phyloP scores from a whole-genome alignment of 2,797 vertebrate species.

The Coranthus polyacanthus region DNA sequence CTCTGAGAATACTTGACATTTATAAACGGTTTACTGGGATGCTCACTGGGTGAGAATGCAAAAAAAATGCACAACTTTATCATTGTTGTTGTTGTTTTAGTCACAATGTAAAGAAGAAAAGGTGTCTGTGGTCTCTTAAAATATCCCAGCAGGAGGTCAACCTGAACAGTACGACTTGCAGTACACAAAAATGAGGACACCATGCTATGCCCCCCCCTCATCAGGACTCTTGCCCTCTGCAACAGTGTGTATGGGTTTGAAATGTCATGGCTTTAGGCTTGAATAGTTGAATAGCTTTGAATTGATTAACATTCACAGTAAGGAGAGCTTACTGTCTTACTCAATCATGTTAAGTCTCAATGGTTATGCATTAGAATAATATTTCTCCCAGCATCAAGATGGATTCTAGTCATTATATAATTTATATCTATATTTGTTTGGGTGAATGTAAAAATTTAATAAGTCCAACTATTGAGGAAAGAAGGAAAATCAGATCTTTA shows the following conservation, averaged over 20 bases:
- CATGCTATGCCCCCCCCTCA: slow-evolving; percentile 48
- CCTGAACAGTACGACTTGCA: slow-evolving; percentile 53
- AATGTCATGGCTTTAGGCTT: slow-evolving; percentile 84
- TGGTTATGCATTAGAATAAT: slow-evolving; percentile 79
- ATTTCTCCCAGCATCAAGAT: slow-evolving; percentile 65
- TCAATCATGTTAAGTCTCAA: slow-evolving; percentile 79
- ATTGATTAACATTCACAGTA: slow-evolving; percentile 86
- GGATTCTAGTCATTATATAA: slow-evolving; percentile 52
- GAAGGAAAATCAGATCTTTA: slow-evolving; percentile 19
- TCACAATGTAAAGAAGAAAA: slow-evolving; percentile 9
- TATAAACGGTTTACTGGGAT: slow-evolving; percentile 2
- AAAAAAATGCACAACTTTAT: slow-evolving; percentile 23
- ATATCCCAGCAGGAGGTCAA: slow-evolving; percentile 51
- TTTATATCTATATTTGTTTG: slow-evolving; percentile 55
- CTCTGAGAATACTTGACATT: slow-evolving; percentile 79
- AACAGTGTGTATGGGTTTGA: slow-evolving; percentile 80
- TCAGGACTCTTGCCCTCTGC: slow-evolving; percentile 67
- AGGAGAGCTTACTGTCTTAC: slow-evolving; percentile 79
- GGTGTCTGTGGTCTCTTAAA: slow-evolving; percentile 33
- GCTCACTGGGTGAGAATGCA: slow-evolving; percentile 7
- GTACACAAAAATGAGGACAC: slow-evolving; percentile 70
- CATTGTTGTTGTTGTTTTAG: slow-evolving; percentile 20
- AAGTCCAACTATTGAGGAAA: slow-evolving; percentile 31
- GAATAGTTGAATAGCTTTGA: slow-evolving; percentile 86
- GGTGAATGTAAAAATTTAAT: slow-evolving; percentile 54